Conservation (phyloP, 2,113 vertebrate species). For the Pangasianodon gigas region DNA sequence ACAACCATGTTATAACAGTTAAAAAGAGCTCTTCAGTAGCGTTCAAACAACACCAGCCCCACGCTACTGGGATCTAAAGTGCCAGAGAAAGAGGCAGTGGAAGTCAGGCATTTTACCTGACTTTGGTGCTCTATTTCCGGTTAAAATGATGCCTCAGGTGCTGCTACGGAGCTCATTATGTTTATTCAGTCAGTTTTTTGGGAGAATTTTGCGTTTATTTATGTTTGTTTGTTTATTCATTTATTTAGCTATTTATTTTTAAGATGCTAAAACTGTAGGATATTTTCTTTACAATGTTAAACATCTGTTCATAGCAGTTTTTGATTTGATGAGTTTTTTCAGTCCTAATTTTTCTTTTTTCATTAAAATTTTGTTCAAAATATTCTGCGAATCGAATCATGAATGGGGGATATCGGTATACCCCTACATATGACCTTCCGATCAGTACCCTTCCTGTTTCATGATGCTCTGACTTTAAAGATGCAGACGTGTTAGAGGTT, state of each 20-base stretch:
- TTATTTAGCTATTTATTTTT: background rate
- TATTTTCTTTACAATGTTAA: background rate
- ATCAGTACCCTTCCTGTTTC: background rate
- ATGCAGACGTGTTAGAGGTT: background rate
- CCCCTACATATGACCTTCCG: background rate
- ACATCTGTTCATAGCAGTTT: background rate
- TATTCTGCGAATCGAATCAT: background rate
- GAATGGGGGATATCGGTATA: background rate
- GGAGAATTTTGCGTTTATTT: background rate
- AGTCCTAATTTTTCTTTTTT: fast-evolving
- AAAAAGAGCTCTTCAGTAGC: background rate
- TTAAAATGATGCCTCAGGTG: background rate
- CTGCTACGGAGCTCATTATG: background rate
- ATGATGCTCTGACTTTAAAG: background rate
- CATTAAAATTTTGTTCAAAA: background rate
- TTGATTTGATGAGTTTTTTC: background rate
- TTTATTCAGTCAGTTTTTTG: background rate
- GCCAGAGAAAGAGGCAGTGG: background rate
- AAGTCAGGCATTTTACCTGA: background rate
- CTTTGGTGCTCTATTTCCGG: background rate
- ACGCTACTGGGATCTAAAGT: background rate
- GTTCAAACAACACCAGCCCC: too few relatives aligned
- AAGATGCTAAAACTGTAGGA: background rate
- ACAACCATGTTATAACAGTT: background rate
- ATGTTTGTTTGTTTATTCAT: background rate